Evolutionary conservation across 2,888 invertebrate genomes (phyloP).

Genomic region (Furcula furcula): DNA sequence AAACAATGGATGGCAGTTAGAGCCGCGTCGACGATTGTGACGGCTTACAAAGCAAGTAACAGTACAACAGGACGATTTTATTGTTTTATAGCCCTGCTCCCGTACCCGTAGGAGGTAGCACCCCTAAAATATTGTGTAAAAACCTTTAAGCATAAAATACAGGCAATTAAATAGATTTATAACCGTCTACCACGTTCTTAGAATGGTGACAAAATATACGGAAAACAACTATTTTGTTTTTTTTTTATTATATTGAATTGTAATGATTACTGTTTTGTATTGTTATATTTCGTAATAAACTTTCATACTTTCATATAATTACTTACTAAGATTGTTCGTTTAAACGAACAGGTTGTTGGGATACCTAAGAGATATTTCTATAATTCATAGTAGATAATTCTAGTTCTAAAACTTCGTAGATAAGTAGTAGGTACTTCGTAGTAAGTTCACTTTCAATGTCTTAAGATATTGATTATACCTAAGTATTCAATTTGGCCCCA

Average conservation of each 20-base stretch:
- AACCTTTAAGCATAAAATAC: conserved; percentile 52
- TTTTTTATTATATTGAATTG: too few species aligned
- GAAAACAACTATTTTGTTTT: conserved; percentile 33
- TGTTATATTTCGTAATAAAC: conserved; percentile 30
- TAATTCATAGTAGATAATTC: too few species aligned
- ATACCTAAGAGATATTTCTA: too few species aligned
- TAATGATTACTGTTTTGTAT: conserved; percentile 42
- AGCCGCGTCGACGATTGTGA: conserved; percentile 58
- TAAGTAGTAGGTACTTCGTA: too few species aligned
- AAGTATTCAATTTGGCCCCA: too few species aligned
- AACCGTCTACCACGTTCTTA: conserved; percentile 57
- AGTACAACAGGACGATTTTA: conserved; percentile 67
- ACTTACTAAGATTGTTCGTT: too few species aligned
- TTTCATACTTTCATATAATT: too few species aligned
- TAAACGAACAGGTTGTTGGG: too few species aligned
- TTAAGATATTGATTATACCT: too few species aligned
- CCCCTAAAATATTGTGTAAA: conserved; percentile 61
- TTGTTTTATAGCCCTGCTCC: conserved; percentile 74
- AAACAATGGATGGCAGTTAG: conserved; percentile 62
- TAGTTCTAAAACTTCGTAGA: too few species aligned
- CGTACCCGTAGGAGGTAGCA: conserved; percentile 74
- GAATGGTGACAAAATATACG: conserved; percentile 49
- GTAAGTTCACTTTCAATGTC: too few species aligned
- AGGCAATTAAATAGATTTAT: conserved; percentile 77
- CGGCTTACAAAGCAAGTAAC: conserved; percentile 56